Evolutionary conservation across 2,888 invertebrate genomes (phyloP).

Genomic region (Pachliopta kotzebuea): DNA sequence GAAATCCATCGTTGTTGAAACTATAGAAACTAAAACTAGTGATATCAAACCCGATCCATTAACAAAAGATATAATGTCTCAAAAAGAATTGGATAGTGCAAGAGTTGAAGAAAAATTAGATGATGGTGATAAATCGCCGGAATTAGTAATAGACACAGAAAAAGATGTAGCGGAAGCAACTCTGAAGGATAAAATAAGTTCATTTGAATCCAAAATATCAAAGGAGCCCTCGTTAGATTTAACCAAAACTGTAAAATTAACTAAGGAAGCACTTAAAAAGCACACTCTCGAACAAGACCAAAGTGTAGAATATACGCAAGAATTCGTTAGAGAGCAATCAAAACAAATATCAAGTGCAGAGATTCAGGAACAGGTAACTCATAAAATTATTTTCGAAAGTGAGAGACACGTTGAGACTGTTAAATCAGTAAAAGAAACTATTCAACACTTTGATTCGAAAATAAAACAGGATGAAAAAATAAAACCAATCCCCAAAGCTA

Average conservation of each 20-base stretch:
- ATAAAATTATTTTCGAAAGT: conserved; percentile 53
- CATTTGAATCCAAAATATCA: conserved; percentile 72
- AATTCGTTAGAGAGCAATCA: conserved; percentile 75
- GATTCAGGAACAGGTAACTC: conserved; percentile 44
- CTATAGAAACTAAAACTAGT: conserved; percentile 55
- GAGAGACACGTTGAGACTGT: conserved; percentile 57
- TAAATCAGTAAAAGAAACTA: conserved; percentile 73
- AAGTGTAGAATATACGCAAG: conserved; percentile 73
- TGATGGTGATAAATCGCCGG: conserved; percentile 69
- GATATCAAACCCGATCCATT: conserved; percentile 56
- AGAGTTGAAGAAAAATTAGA: conserved; percentile 80
- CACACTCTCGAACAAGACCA: conserved; percentile 75
- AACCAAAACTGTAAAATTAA: conserved; percentile 69
- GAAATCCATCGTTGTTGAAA: conserved; percentile 72
- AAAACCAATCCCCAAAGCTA: conserved; percentile 62
- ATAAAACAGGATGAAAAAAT: conserved; percentile 61
- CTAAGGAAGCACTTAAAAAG: conserved; percentile 76
- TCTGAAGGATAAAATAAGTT: conserved; percentile 67
- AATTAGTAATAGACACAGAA: conserved; percentile 63
- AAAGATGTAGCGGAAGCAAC: conserved; percentile 76
- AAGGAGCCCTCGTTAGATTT: conserved; percentile 65
- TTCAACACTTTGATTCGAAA: conserved; percentile 70
- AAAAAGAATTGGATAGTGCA: conserved; percentile 70
- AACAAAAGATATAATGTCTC: conserved; percentile 63
- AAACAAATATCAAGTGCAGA: conserved; percentile 63